Evolutionary conservation across 2,113 vertebrate species (phyloP).

Genomic region (Nyctibius bracteatus): DNA sequence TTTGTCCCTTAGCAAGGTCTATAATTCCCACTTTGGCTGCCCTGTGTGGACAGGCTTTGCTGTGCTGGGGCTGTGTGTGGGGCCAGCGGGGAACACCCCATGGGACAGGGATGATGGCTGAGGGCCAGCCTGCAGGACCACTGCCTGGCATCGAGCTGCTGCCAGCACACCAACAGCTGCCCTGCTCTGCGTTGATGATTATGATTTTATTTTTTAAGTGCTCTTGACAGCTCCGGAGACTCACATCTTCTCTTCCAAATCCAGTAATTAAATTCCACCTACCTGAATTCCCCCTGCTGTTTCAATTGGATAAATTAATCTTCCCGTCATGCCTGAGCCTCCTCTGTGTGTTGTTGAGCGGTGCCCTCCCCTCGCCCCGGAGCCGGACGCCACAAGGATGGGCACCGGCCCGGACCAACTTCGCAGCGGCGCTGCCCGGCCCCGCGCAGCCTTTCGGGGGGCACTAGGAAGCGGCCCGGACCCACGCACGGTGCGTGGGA

Average conservation of each 20-base stretch:
- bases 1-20: background rate
- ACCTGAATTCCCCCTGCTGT: slow-evolving; percentile 49
- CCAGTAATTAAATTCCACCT: slow-evolving; percentile 58
- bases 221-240: slow-evolving; percentile 48
- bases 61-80: background rate
- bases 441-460: background rate
- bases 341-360: background rate
- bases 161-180: background rate
- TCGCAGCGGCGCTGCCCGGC: background rate
- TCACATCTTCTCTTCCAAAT: slow-evolving; percentile 40
- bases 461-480: background rate
- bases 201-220: slow-evolving; percentile 64
- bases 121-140: background rate
- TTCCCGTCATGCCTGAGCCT: slow-evolving; percentile 38
- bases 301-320: slow-evolving; percentile 53
- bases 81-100: background rate
- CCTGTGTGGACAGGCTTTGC: background rate
- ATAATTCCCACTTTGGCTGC: background rate
- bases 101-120: background rate
- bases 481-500: background rate
- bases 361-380: background rate
- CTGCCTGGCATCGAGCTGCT: rapidly evolving
- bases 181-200: background rate
- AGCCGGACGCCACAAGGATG: background rate
- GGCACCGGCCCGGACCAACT: background rate